Evolutionary conservation across 2,797 vertebrate species (phyloP).

Genomic region (Pagetopsis macropterus): DNA sequence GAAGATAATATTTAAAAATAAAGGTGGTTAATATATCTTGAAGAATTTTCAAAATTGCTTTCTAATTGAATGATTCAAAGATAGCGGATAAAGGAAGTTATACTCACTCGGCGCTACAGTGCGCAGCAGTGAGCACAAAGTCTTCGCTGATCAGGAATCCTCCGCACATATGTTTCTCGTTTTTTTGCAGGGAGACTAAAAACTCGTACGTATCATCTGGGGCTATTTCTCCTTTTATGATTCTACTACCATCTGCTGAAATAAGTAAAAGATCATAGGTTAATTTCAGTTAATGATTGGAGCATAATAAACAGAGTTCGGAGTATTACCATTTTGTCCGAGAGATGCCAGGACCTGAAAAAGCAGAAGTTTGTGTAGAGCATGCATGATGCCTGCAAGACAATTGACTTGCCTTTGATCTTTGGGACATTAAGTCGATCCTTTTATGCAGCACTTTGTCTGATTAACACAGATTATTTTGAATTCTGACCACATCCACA

Average conservation of each 20-base stretch:
- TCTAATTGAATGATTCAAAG: too few relatives aligned
- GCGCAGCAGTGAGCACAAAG: too few relatives aligned
- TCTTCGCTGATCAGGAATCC: too few relatives aligned
- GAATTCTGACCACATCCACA: neutral
- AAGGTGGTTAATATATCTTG: neutral
- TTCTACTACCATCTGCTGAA: slow-evolving; percentile 37
- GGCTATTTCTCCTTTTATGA: too few relatives aligned
- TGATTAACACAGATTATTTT: neutral
- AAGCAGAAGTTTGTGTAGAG: slow-evolving; percentile 16
- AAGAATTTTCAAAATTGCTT: neutral
- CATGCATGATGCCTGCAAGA: slow-evolving; percentile 34
- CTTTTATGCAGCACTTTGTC: slow-evolving; percentile 17
- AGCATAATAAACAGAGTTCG: neutral
- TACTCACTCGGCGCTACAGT: too few relatives aligned
- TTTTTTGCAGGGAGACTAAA: too few relatives aligned
- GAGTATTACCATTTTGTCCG: slow-evolving; percentile 25
- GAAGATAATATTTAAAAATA: neutral
- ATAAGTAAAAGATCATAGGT: neutral
- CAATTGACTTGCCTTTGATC: neutral
- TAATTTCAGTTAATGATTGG: neutral
- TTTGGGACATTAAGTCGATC: neutral
- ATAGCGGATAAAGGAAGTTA: slow-evolving; percentile 4
- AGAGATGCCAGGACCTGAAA: slow-evolving; percentile 32
- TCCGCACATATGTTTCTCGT: too few relatives aligned
- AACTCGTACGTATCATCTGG: too few relatives aligned